Base-by-base conservation (phyloP, 1,140 invertebrate genomes). In the Gonatopus flavifemur region DNA sequence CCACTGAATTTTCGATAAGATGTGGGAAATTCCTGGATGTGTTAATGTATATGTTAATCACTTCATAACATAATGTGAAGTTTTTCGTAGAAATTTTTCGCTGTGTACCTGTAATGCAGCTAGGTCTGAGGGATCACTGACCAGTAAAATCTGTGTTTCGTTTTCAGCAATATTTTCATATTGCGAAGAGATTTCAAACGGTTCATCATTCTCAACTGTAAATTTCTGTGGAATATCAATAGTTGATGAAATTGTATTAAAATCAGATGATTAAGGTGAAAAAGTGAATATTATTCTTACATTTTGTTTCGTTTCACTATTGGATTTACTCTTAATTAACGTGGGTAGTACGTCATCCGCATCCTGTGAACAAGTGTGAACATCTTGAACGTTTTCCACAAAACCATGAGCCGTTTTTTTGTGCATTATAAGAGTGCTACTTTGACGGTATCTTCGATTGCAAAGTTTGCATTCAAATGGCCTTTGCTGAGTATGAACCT, bases 371-470 rank as follows among this genome's bases (percentile, higher is more conserved):
- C 60, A 58, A 35, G 62, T 48, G 45, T 74, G 69, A 6, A 60
- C 40, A 5, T 59, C 60, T 24, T 69, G 60, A 13, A 70, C 68
- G 38, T 48, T 62, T 8, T 66, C 65, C 13, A 69, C 32, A 9
- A 70, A 53, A 0, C 65, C 57, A 49, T 76, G 79, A 19, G 68
- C 67, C 5, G 74, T 76, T 54, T 74, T 68, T 45, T 83, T 84
- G 59, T 86, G 85, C 76, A 84, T 82, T 9, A 82, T 75, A 8
- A 86, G 67, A 19, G 84, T 85, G 8, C 83, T 85, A 8, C 79
- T 80, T 62, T 86, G 84, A 10, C 84, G 64, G 55, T 86, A 87
- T 22, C 77, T 82, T 51, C 83, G 80, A 1, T 77, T 77, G 64
- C 85, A 87, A 7, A 81, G 62, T 41, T 77, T 76, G 54, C 85